Evolutionary conservation across 2,113 vertebrate species (phyloP).

Genomic region (Ailuropoda melanoleuca): DNA sequence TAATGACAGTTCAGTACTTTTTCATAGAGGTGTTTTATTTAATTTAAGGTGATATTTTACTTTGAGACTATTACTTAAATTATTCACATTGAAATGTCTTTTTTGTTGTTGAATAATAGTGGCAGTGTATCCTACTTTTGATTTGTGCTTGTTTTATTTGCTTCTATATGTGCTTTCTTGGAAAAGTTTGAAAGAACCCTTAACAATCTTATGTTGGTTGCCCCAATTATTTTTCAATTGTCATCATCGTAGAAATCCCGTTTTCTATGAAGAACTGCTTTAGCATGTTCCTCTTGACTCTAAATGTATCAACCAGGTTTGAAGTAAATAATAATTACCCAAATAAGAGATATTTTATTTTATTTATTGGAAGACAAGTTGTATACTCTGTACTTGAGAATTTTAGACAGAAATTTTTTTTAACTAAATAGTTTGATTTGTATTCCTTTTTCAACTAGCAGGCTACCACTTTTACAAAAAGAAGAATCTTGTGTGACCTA

Average conservation of each 20-base stretch:
- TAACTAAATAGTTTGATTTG: neutral
- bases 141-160: neutral
- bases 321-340: neutral
- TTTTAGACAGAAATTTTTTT: neutral
- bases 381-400: neutral
- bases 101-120: neutral
- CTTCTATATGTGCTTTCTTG: neutral
- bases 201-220: neutral
- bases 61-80: neutral
- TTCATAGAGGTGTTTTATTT: neutral
- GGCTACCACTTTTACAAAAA: neutral
- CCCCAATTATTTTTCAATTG: neutral
- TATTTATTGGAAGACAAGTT: neutral
- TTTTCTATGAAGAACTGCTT: neutral
- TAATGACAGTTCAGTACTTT: neutral
- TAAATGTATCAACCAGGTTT: neutral
- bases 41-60: neutral
- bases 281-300: neutral
- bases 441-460: neutral
- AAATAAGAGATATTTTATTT: neutral
- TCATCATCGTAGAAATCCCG: neutral
- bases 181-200: neutral
- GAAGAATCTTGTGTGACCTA: neutral
- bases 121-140: neutral
- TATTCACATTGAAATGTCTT: neutral